Evolutionary conservation across 1,140 invertebrate species (phyloP).

Genomic region (Macrocentrus cingulum): DNA sequence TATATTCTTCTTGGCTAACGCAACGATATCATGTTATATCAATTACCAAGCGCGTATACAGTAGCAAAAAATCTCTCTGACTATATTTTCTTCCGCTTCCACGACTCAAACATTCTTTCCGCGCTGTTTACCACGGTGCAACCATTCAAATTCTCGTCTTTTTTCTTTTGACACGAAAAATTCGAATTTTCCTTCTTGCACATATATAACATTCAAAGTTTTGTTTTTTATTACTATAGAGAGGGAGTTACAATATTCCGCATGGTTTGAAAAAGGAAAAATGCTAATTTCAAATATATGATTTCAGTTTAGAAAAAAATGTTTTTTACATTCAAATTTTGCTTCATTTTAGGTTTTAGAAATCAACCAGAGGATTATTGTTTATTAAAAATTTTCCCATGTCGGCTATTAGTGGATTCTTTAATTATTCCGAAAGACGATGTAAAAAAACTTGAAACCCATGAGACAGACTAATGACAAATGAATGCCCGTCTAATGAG

Average conservation of each 20-base stretch:
- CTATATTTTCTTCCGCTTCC: neutral
- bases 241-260: too few relatives aligned
- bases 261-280: too few relatives aligned
- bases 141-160: neutral
- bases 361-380: too few relatives aligned
- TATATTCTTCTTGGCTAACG: conserved; percentile 9
- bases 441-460: neutral
- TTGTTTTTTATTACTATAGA: too few relatives aligned
- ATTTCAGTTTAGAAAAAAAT: too few relatives aligned
- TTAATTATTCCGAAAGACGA: neutral
- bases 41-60: conserved; percentile 7
- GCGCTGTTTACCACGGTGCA: neutral
- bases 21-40: conserved; percentile 13
- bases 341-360: too few relatives aligned
- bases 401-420: neutral
- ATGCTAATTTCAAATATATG: too few relatives aligned
- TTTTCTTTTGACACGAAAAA: too few relatives aligned
- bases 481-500: conserved; percentile 7
- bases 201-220: too few relatives aligned
- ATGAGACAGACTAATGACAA: neutral
- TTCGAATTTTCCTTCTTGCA: too few relatives aligned
- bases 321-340: too few relatives aligned
- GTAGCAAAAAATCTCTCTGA: neutral
- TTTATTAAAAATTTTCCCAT: neutral
- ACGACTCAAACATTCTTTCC: neutral